phyloP scores from a whole-genome alignment of 2,797 vertebrate genomes.

The Rhinella marina region DNA sequence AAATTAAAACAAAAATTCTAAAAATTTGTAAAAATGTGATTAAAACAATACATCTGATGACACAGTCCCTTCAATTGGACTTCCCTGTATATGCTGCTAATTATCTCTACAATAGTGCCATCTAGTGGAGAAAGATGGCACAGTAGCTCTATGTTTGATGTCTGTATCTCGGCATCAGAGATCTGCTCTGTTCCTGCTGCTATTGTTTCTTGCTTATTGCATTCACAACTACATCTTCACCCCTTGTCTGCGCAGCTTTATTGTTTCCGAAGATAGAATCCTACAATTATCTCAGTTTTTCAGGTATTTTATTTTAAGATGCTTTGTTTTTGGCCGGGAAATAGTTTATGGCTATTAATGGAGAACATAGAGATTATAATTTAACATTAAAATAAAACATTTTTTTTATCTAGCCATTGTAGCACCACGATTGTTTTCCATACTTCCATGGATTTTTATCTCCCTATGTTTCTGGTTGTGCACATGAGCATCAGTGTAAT shows the following conservation, averaged over 20 bases:
- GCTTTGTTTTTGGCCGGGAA: slow-evolving; percentile 1
- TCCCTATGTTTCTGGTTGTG: background rate
- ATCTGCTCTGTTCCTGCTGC: slow-evolving; percentile 4
- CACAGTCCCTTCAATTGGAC: background rate
- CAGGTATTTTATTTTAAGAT: slow-evolving; percentile 8
- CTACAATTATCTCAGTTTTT: background rate
- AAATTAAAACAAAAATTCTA: too few species aligned
- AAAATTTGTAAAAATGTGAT: too few species aligned
- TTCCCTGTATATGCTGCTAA: slow-evolving; percentile 25
- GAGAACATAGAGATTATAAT: slow-evolving; percentile 11
- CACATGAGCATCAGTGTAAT: background rate
- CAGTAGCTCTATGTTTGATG: background rate
- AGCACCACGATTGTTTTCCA: background rate
- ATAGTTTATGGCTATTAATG: background rate
- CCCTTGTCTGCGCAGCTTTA: background rate
- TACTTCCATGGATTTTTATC: background rate
- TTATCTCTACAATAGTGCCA: background rate
- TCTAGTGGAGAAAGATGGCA: slow-evolving; percentile 1
- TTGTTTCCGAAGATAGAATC: background rate
- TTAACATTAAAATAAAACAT: slow-evolving; percentile 22
- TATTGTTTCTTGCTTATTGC: slow-evolving; percentile 12
- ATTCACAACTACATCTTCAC: background rate
- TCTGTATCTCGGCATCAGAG: background rate
- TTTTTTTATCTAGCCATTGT: background rate
- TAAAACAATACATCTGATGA: too few species aligned